Base-by-base conservation (phyloP, 2,797 vertebrate genomes). In the Bovichtus diacanthus region DNA sequence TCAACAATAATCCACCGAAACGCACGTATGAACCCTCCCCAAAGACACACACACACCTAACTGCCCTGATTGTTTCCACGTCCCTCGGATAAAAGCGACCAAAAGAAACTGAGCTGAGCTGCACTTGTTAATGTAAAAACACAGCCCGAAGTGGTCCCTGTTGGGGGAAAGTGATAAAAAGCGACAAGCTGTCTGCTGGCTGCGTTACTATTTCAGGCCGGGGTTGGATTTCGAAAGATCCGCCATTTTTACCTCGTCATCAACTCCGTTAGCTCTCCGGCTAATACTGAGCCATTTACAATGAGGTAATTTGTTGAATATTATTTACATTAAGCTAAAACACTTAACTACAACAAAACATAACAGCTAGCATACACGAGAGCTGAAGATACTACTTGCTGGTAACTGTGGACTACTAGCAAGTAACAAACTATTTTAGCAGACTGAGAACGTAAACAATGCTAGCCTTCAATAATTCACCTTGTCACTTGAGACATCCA, bases 161-260 rank as follows among this genome's bases (percentile, higher is more conserved):
- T 44, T 19, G n/a, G 27, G n/a, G 51, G 8, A 74, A 56, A 81
- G 59, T 36, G 29, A 34, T 29, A 44, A 46, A 80, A 78, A 38
- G 70, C 70, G 71, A 47, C 73, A 21, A 44, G 80, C 81, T 63
- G 60, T 25, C 59, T 68, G 66, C 65, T 78, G 78, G 77, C 86
- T 83, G 79, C 79, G 91, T 81, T 90, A 91, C 94, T 96, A 96
- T 96, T 96, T 96, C 96, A 96, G 96, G 96, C 95, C 90, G 91
- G 96, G 95, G 91, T 96, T 95, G 94, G 93, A 97, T 98, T 99
- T 98, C 97, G 97, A 99, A 98, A 98, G 96, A 97, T 98, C 97
- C 97, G 97, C 97, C 97, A 98, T 97, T 97, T 98, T 97, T 96
- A 96, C 94, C 91, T 95, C 97, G 97, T 98, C 97, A 97, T 97